Evolutionary conservation across 37 sponge, comb jelly and placozoan genomes (phyloP), one percentile per base, ranked within the genome.

Genomic region (Hormiphora californensis): DNA sequence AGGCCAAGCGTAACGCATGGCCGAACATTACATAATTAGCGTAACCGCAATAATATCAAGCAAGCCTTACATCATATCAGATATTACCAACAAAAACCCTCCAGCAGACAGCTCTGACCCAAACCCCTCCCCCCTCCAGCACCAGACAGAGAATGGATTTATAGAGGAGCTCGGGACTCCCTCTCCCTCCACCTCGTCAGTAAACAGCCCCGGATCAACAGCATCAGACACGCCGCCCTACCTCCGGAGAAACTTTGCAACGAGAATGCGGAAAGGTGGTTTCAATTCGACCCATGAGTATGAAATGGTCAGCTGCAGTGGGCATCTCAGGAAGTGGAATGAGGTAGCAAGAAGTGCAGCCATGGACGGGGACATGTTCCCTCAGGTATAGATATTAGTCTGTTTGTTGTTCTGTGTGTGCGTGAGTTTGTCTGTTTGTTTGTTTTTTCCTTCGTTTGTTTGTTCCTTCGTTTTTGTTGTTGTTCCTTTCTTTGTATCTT

Each of bases 101-200:
- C 53, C 12, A 49, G 9, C 15, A 49, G 53, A 49, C 9, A 49
- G 9, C 9, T n/a, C n/a, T n/a, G n/a, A n/a, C n/a, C 27, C 7
- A 57, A 25, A 30, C 27, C 7, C 61, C 61, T 5, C 30, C 3
- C 67, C 37, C 31, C 35, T 19, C 37, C 67, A 65, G 67, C 31
- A 21, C 21, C 67, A 65, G 36, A 19, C 67, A 65, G 67, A 65
- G 36, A 65, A 17, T 65, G 67, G 67, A 4, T 65, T 36, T 39
- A 65, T 65, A 27, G 67, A 65, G 67, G 67, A 65, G 67, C 34
- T 65, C 11, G 37, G 67, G 9, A 65, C 67, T 7, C 67, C 67
- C 67, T 36, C 67, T 7, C 67, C 67, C 67, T 65, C 67, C 37
- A 35, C 67, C 11, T 19, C 3, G 37, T 39, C 67, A 5, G 37